Conservation (phyloP, 1,140 invertebrate species). For the Sweltsa coloradensis region DNA sequence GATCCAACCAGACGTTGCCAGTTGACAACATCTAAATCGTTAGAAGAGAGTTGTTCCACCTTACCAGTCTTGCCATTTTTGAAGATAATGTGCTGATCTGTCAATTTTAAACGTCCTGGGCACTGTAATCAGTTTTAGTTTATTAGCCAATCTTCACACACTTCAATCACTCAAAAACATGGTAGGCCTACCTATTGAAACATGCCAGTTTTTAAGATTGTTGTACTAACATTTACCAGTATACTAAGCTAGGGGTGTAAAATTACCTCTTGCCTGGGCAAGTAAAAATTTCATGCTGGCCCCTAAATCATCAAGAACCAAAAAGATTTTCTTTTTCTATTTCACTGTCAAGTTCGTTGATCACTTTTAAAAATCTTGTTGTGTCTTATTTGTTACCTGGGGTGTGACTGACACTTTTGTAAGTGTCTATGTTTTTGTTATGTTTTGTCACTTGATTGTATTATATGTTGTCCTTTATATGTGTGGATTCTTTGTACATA, state of each 20-base stretch:
- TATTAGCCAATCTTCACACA: not conserved
- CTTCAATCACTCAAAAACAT: not conserved
- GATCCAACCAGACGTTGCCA: conserved; percentile 86
- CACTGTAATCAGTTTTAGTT: conserved; percentile 38
- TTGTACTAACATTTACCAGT: not conserved
- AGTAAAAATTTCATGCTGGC: not conserved
- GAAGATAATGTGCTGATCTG: conserved; percentile 81
- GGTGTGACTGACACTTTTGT: too few species aligned
- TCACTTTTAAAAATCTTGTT: too few species aligned
- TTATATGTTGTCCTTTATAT: too few species aligned
- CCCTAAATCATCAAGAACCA: conserved; percentile 12
- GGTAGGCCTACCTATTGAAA: too few species aligned
- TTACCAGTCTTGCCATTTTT: conserved; percentile 96
- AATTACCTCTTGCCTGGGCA: not conserved
- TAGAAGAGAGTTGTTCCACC: conserved; percentile 74
- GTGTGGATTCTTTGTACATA: too few species aligned
- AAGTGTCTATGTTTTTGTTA: too few species aligned
- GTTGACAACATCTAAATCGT: conserved; percentile 82
- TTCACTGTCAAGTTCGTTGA: too few species aligned
- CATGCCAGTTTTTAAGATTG: not conserved
- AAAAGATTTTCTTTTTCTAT: too few species aligned
- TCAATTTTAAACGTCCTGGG: conserved; percentile 80
- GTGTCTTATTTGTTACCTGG: too few species aligned
- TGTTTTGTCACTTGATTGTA: too few species aligned
- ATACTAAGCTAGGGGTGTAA: too few species aligned